Conservation (phyloP, 2,888 invertebrate species). For the Saturnia pavonia region DNA sequence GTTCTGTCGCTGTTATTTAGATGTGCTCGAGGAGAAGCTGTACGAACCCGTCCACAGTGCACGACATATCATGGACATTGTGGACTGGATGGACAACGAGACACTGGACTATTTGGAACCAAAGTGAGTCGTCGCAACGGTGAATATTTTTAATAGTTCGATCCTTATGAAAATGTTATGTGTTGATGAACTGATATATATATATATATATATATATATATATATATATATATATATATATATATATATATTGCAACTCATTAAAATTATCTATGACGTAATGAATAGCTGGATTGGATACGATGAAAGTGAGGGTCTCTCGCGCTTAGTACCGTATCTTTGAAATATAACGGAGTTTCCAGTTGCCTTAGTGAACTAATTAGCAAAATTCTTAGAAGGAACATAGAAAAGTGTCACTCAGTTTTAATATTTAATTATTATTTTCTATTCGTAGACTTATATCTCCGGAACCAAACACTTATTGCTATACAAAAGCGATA, state of each 20-base stretch:
- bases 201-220: no score
- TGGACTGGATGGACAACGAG: conserved; percentile 86
- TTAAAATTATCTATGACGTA: not conserved
- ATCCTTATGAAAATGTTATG: not conserved
- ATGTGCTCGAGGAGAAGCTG: conserved; percentile 89
- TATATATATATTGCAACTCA: not conserved
- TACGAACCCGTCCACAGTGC: conserved; percentile 87
- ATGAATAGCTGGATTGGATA: no score
- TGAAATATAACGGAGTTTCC: no score
- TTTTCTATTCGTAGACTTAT: conserved; percentile 75
- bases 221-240: no score
- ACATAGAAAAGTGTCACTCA: no score
- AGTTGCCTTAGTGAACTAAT: no score
- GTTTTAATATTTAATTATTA: not conserved
- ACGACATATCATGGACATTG: conserved; percentile 84
- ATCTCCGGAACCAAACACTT: conserved; percentile 93
- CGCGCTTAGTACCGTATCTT: no score
- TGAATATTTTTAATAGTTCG: not conserved
- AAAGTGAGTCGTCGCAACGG: conserved; percentile 68
- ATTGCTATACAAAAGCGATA: conserved; percentile 96
- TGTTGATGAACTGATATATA: not conserved
- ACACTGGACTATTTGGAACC: conserved; percentile 85
- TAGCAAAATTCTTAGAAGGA: no score
- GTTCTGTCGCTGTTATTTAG: conserved; percentile 94
- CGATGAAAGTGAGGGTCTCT: no score